Conservation (phyloP, 1,140 invertebrate species). For the Drosophila lini region DNA sequence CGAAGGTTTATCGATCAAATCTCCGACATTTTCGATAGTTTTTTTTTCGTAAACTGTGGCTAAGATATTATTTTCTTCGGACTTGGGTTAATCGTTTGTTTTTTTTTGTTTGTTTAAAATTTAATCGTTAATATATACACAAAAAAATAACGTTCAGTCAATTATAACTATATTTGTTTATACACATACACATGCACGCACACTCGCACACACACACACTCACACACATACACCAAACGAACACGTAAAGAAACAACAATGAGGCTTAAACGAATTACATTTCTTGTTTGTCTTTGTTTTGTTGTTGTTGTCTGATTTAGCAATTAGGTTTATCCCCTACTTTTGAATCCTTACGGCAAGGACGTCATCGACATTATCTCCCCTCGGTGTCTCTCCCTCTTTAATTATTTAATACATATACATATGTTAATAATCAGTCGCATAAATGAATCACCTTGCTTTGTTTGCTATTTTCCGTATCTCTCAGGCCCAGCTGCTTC, state of each 20-base stretch:
- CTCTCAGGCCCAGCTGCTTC: constrained; percentile 19
- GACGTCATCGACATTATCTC: constrained; percentile 17
- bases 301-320: constrained; percentile 1
- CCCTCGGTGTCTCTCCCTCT: constrained; percentile 10
- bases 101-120: constrained; percentile 51
- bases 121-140: constrained; percentile 72
- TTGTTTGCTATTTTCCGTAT: constrained; percentile 34
- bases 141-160: constrained; percentile 78
- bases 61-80: constrained; percentile 36
- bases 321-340: constrained; percentile 39
- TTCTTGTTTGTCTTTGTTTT: not conserved
- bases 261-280: constrained; percentile 44
- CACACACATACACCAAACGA: constrained; percentile 21
- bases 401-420: constrained; percentile 63
- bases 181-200: constrained; percentile 4
- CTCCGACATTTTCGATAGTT: constrained; percentile 2
- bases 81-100: constrained; percentile 37
- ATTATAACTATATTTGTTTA: constrained; percentile 63
- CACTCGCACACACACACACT: not conserved
- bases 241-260: constrained; percentile 52
- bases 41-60: constrained; percentile 29
- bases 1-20: not conserved
- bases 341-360: constrained; percentile 33
- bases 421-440: constrained; percentile 83
- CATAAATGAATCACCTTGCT: constrained; percentile 82